phyloP scores from a whole-genome alignment of 2,113 vertebrate species.

The Agapornis roseicollis region DNA sequence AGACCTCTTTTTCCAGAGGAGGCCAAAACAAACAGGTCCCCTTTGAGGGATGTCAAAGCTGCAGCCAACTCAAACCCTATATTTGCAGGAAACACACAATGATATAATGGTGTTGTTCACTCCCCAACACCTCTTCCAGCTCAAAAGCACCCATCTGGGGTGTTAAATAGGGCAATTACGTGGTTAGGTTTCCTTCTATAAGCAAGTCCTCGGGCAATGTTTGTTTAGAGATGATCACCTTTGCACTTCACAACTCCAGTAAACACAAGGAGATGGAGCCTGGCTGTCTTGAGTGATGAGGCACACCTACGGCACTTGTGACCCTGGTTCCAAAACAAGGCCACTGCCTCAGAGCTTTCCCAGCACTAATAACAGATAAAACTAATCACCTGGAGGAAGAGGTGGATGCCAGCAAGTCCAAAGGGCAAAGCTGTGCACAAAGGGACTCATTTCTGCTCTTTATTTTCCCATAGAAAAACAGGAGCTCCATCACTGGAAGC shows the following conservation, averaged over 20 bases:
- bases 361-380: neutral
- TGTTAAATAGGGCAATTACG: neutral
- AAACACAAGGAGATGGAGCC: neutral
- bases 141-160: neutral
- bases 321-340: neutral
- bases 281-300: rapidly evolving
- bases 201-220: neutral
- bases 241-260: neutral
- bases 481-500: neutral
- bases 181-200: neutral
- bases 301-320: neutral
- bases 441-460: neutral
- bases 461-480: neutral
- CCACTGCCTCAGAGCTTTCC: neutral
- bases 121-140: neutral
- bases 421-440: neutral
- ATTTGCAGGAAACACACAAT: neutral
- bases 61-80: neutral
- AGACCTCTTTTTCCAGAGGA: neutral
- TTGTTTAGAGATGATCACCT: neutral
- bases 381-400: neutral
- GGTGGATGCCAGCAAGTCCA: neutral
- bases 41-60: neutral
- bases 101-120: neutral
- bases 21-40: neutral